A percentile compares a stretch with the other conserved stretches of the same genome.
These are phyloP conservation scores for Chascanopsetta lugubris DNA, from an alignment of 2,113 vertebrate genomes.

Conservation along the genomic window DNA sequence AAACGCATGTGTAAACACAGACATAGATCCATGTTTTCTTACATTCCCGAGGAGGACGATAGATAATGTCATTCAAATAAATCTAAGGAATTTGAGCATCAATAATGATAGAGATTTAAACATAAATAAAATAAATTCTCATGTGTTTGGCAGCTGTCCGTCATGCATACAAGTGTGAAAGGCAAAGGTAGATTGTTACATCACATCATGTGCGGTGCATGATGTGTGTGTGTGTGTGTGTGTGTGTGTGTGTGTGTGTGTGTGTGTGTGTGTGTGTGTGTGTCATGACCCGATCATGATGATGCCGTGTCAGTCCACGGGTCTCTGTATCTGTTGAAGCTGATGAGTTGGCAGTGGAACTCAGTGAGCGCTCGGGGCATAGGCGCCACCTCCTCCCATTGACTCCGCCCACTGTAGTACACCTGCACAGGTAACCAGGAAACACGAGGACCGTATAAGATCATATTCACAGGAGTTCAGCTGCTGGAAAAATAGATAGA, in stretches of 20 bases:
- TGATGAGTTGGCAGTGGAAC: slow-evolving; percentile 95
- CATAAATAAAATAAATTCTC: too few species aligned
- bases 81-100: too few species aligned
- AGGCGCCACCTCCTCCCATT: slow-evolving; percentile 95
- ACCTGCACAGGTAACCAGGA: slow-evolving; percentile 80
- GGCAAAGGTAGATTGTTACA: slow-evolving; percentile 1
- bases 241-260: neutral
- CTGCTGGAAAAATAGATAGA: too few species aligned
- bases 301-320: slow-evolving; percentile 84
- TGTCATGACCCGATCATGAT: too few species aligned
- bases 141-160: neutral
- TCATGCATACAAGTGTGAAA: slow-evolving; percentile 27
- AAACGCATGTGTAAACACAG: too few species aligned
- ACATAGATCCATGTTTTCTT: too few species aligned
- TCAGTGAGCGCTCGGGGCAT: slow-evolving; percentile 96
- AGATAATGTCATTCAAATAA: too few species aligned
- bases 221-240: slow-evolving; percentile 3
- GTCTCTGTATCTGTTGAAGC: slow-evolving; percentile 93
- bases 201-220: slow-evolving; percentile 1
- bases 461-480: too few species aligned
- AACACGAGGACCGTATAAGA: neutral
- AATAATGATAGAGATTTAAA: too few species aligned
- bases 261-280: slow-evolving; percentile 4
- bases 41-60: too few species aligned
- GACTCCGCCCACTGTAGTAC: slow-evolving; percentile 90